phyloP scores from a whole-genome alignment of 2,888 invertebrate genomes.

The Anorthoa munda region DNA sequence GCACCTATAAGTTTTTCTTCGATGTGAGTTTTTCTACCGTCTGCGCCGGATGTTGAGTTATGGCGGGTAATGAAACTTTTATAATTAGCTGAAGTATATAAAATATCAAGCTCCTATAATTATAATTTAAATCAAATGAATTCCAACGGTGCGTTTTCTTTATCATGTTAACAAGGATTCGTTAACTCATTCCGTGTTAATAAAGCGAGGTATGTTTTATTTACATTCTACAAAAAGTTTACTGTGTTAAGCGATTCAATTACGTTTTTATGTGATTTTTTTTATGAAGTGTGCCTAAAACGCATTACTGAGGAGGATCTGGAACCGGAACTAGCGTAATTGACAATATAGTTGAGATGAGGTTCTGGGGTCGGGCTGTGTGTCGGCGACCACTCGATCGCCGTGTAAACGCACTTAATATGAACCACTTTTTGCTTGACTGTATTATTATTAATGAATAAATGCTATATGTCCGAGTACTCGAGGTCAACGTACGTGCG shows the following conservation, averaged over 20 bases:
- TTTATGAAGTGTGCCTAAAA: constrained; percentile 71
- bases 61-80: constrained; percentile 47
- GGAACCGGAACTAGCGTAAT: constrained; percentile 87
- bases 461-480: constrained; percentile 85
- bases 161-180: constrained; percentile 67
- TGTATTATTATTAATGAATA: constrained; percentile 87
- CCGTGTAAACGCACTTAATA: constrained; percentile 83
- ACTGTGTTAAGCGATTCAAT: constrained; percentile 78
- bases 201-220: constrained; percentile 71
- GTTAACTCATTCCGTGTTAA: constrained; percentile 69
- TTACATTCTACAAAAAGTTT: constrained; percentile 77
- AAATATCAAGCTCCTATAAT: constrained; percentile 40
- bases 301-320: constrained; percentile 86
- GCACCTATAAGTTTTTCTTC: constrained; percentile 42
- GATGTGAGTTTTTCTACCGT: constrained; percentile 41
- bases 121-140: constrained; percentile 53
- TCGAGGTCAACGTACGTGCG: constrained; percentile 86
- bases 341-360: constrained; percentile 78
- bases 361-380: constrained; percentile 52
- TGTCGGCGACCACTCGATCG: constrained; percentile 54
- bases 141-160: constrained; percentile 59
- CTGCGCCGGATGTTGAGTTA: constrained; percentile 27
- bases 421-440: constrained; percentile 85
- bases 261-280: constrained; percentile 79
- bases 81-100: constrained; percentile 50